Conservation (phyloP, 2,797 vertebrate species). For the Anas bernieri region DNA sequence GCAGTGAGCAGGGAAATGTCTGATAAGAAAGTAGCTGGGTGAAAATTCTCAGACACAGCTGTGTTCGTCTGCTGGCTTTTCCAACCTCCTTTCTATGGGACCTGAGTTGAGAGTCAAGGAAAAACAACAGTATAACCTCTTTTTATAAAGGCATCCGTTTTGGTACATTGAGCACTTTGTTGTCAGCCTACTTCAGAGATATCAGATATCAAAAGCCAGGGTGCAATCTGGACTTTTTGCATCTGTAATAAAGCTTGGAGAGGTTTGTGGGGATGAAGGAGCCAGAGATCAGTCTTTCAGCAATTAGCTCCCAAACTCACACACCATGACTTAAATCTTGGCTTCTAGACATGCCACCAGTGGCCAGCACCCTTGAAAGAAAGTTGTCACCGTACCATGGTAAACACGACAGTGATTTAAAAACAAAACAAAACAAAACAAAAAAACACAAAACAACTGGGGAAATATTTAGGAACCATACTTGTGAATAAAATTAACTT, state of each 20-base stretch:
- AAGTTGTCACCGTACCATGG: not conserved
- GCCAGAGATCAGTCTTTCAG: not conserved
- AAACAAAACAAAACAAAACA: not conserved
- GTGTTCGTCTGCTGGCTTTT: accelerated
- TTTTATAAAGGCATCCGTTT: not conserved
- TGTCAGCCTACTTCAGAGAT: not conserved
- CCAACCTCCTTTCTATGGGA: not conserved
- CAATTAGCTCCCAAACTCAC: not conserved
- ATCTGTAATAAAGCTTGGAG: not conserved
- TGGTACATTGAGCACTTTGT: not conserved
- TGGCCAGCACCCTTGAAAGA: not conserved
- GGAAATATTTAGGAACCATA: not conserved
- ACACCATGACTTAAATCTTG: not conserved
- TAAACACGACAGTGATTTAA: not conserved
- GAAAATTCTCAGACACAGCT: not conserved
- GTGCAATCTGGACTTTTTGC: not conserved
- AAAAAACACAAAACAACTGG: not conserved
- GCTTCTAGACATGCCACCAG: not conserved
- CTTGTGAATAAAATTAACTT: not conserved
- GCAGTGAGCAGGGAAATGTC: not conserved
- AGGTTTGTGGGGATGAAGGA: not conserved
- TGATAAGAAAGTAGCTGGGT: not conserved
- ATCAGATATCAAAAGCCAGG: not conserved
- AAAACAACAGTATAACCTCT: not conserved
- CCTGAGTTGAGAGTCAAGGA: not conserved